Evolutionary conservation across 2,888 invertebrate species (phyloP).

Genomic region (Drosophila mettleri): DNA sequence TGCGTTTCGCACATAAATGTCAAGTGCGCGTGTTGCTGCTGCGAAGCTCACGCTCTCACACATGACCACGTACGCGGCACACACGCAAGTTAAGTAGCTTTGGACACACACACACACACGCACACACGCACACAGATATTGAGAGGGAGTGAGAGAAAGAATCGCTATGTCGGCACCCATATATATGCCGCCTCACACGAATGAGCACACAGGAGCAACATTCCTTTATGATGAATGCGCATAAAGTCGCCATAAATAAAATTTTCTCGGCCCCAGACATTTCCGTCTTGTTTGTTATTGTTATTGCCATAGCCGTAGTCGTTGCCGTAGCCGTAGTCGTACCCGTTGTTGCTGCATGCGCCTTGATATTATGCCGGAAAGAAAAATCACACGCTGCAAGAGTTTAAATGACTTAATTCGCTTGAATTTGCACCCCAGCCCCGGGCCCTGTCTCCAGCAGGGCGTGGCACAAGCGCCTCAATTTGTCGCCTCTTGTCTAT

Average conservation of each 20-base stretch:
- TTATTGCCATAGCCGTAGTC: conserved; percentile 10
- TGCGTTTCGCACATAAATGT: conserved; percentile 75
- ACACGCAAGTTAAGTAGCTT: conserved; percentile 30
- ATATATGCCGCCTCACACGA: not conserved
- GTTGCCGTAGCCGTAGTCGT: conserved; percentile 8
- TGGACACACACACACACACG: conserved; percentile 23
- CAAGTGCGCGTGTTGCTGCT: conserved; percentile 73
- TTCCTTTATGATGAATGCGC: conserved; percentile 71
- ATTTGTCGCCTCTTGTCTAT: conserved; percentile 42
- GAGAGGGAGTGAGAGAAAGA: not conserved
- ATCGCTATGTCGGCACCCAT: not conserved
- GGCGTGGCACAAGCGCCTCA: conserved; percentile 27
- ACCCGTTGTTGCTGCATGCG: conserved; percentile 29
- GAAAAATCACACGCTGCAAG: conserved; percentile 75
- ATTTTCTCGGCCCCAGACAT: conserved; percentile 53
- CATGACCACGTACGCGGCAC: conserved; percentile 54
- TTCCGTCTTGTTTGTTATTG: conserved; percentile 47
- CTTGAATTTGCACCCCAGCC: conserved; percentile 43
- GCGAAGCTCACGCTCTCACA: conserved; percentile 54
- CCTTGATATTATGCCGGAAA: conserved; percentile 68
- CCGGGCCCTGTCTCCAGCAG: conserved; percentile 1
- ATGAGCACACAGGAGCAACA: conserved; percentile 27
- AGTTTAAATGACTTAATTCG: conserved; percentile 77
- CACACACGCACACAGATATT: not conserved
- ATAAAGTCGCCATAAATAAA: conserved; percentile 75